phyloP scores from a whole-genome alignment of 2,113 vertebrate genomes.

The Dromiciops gliroides region DNA sequence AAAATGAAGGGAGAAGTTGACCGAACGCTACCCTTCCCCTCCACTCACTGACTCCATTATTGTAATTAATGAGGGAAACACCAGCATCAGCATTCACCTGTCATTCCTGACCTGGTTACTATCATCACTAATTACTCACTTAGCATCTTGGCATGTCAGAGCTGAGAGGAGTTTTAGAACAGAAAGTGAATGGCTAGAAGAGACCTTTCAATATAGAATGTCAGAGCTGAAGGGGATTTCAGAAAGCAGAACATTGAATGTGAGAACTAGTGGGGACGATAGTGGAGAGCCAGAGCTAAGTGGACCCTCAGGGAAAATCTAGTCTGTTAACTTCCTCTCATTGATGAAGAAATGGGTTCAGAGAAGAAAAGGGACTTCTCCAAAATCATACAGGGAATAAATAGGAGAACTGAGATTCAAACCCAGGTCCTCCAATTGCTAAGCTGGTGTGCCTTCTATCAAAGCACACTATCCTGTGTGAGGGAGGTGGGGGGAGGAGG shows the following conservation, averaged over 20 bases:
- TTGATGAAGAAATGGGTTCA: neutral
- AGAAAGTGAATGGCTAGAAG: neutral
- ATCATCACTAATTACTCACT: neutral
- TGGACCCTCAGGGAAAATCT: neutral
- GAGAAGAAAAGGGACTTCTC: neutral
- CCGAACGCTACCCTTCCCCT: neutral
- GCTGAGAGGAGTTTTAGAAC: neutral
- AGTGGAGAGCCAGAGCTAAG: neutral
- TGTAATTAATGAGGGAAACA: neutral
- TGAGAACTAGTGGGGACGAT: neutral
- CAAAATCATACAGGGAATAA: neutral
- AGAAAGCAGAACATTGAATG: neutral
- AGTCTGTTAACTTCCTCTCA: neutral
- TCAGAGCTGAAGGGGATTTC: neutral
- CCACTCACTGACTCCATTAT: neutral
- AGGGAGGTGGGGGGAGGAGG: neutral
- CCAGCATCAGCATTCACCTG: neutral
- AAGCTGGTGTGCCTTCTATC: neutral
- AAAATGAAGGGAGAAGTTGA: neutral
- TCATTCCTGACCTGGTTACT: neutral
- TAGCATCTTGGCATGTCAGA: neutral
- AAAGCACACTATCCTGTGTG: neutral
- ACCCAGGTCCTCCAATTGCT: neutral
- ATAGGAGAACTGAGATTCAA: neutral
- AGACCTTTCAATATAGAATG: neutral